Percentiles rank a stretch among this genome's conserved stretches.
Conservation (phyloP, 2,888 invertebrate genomes). For the Lamellibrachia columna region DNA sequence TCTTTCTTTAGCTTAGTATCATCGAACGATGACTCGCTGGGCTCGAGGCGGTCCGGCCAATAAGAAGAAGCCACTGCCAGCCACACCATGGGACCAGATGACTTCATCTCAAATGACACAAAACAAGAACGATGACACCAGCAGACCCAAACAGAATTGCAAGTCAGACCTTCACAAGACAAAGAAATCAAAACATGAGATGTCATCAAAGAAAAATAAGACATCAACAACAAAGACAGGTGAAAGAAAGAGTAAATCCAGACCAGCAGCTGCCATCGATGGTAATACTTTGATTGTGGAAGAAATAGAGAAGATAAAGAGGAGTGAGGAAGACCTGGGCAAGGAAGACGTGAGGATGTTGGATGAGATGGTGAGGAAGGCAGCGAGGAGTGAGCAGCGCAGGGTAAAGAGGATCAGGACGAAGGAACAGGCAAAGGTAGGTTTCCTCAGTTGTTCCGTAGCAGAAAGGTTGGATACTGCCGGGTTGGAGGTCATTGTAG, state of each 20-base stretch:
- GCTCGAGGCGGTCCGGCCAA: conserved; percentile 45
- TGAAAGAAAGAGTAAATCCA: background rate
- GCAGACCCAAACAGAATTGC: conserved; percentile 27
- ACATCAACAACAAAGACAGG: conserved; percentile 16
- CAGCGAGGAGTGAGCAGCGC: conserved; percentile 46
- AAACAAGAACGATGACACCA: conserved; percentile 27
- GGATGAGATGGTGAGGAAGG: conserved; percentile 41
- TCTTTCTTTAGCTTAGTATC: background rate
- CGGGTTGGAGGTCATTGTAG: too few relatives aligned
- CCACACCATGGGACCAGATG: background rate
- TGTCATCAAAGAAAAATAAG: conserved; percentile 31
- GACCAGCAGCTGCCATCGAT: background rate
- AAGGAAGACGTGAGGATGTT: conserved; percentile 25
- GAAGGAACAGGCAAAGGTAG: conserved; percentile 29
- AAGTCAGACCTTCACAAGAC: conserved; percentile 27
- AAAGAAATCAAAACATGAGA: conserved; percentile 23
- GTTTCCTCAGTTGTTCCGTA: background rate
- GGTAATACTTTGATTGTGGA: conserved; percentile 19
- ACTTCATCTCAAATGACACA: background rate
- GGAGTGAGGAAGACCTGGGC: background rate
- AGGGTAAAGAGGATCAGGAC: conserved; percentile 47
- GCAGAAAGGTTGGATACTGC: too few relatives aligned
- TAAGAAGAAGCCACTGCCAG: conserved; percentile 39
- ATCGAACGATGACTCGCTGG: conserved; percentile 49
- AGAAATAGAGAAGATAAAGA: conserved; percentile 28